Percentiles rank a stretch among this genome's conserved stretches.
Conservation (phyloP, 2,888 invertebrate genomes). For the Odontocolon sp. region DNA sequence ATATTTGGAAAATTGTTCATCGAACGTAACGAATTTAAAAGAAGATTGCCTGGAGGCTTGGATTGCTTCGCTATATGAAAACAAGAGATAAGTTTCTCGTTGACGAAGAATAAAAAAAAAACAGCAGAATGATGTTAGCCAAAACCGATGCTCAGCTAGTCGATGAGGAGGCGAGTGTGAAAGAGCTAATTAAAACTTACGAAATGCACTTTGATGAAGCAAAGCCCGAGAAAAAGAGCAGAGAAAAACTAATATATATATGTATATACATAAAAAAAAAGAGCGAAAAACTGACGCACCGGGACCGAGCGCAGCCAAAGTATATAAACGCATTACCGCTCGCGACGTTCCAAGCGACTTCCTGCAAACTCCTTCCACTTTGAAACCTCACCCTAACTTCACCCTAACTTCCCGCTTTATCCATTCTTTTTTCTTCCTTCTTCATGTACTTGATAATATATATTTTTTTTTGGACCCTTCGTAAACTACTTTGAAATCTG, state of each 20-base stretch:
- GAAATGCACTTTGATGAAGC: constrained; percentile 62
- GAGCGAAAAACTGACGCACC: constrained; percentile 1
- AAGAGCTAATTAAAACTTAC: constrained; percentile 66
- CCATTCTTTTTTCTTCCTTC: not conserved
- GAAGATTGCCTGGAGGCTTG: not conserved
- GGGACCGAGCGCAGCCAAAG: not conserved
- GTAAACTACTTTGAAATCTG: not conserved
- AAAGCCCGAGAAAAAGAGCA: constrained; percentile 23
- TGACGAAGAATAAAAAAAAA: constrained; percentile 16
- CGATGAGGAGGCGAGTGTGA: constrained; percentile 27
- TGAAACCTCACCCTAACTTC: constrained; percentile 5
- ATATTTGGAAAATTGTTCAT: constrained; percentile 48
- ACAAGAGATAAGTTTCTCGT: not conserved
- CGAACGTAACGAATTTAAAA: constrained; percentile 14
- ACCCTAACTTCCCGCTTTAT: not conserved
- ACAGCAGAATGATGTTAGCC: not conserved
- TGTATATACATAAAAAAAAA: not conserved
- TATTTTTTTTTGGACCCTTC: not conserved
- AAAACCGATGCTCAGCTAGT: constrained; percentile 7
- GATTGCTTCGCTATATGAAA: not conserved
- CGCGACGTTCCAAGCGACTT: constrained; percentile 32
- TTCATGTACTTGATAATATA: not conserved
- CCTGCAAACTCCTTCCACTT: not conserved
- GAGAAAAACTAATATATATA: constrained; percentile 29
- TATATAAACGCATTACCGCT: constrained; percentile 37